Conservation (phyloP, 2,797 vertebrate genomes). For the Thalassophryne amazonica region DNA sequence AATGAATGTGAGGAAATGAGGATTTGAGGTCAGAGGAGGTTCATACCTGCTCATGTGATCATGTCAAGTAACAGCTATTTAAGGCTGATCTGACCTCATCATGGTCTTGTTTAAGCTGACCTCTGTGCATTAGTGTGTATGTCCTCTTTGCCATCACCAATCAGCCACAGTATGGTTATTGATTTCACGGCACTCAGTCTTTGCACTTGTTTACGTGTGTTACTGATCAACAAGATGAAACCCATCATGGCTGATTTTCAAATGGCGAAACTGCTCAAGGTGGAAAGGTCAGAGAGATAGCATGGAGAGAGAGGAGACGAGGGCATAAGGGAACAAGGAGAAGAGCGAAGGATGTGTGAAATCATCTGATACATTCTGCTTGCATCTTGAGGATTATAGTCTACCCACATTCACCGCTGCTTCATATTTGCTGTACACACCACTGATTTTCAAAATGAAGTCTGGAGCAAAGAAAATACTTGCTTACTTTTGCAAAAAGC, state of each 20-base stretch:
- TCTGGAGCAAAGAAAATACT: constrained; percentile 31
- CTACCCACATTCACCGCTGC: constrained; percentile 19
- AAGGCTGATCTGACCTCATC: constrained; percentile 30
- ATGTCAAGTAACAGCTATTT: constrained; percentile 45
- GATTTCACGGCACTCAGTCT: constrained; percentile 48
- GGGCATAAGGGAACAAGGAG: constrained; percentile 29
- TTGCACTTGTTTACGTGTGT: constrained; percentile 61
- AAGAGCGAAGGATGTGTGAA: constrained; percentile 36
- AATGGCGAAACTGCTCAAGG: constrained; percentile 1
- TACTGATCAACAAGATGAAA: constrained; percentile 35
- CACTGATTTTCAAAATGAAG: constrained; percentile 23
- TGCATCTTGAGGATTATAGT: constrained; percentile 48
- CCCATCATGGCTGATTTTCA: constrained; percentile 17
- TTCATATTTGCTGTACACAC: constrained; percentile 6
- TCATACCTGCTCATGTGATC: constrained; percentile 48
- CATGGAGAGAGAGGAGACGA: constrained; percentile 16
- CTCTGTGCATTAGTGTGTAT: not conserved
- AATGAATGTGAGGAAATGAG: constrained; percentile 22
- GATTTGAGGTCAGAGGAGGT: constrained; percentile 45
- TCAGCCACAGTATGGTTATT: constrained; percentile 31
- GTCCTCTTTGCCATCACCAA: constrained; percentile 16
- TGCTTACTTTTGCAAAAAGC: not conserved
- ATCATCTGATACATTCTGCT: constrained; percentile 48
- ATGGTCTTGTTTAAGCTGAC: constrained; percentile 39
- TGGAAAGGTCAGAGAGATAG: constrained; percentile 14